Evolutionary conservation across 2,113 vertebrate genomes (phyloP).

Genomic region (Rhinichthys klamathensis): DNA sequence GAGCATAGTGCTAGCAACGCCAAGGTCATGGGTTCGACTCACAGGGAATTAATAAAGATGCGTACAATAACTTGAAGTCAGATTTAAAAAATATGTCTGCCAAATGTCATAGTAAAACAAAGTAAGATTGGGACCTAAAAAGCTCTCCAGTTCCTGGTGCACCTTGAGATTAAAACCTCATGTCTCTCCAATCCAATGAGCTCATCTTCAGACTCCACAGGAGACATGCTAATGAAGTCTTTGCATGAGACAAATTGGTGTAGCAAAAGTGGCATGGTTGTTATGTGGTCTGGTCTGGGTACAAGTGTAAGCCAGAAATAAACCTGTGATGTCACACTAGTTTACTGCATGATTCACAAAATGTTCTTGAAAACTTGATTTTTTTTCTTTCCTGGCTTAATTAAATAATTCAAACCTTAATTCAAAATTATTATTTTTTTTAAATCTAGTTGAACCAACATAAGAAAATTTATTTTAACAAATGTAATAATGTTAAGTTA

Average conservation of each 20-base stretch:
- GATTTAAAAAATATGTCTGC: background rate
- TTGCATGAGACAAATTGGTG: background rate
- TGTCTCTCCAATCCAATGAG: background rate
- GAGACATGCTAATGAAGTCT: constrained; percentile 8
- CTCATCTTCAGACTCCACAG: constrained; percentile 16
- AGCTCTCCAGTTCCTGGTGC: background rate
- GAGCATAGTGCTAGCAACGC: too few relatives aligned
- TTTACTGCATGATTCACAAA: background rate
- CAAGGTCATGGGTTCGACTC: background rate
- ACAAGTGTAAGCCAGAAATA: background rate
- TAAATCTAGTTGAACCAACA: too few relatives aligned
- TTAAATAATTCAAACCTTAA: too few relatives aligned
- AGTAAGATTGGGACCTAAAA: background rate
- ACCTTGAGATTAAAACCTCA: background rate
- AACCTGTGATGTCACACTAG: background rate
- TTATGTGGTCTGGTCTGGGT: background rate
- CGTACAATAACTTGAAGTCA: background rate
- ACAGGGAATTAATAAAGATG: background rate
- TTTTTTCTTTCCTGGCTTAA: background rate
- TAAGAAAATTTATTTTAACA: too few relatives aligned
- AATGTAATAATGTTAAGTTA: too few relatives aligned
- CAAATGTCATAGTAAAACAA: background rate
- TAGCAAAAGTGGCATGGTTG: background rate
- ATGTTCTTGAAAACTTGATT: background rate
- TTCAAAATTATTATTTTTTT: too few relatives aligned